Evolutionary conservation across 2,113 vertebrate genomes (phyloP).

Genomic region (Conger conger): DNA sequence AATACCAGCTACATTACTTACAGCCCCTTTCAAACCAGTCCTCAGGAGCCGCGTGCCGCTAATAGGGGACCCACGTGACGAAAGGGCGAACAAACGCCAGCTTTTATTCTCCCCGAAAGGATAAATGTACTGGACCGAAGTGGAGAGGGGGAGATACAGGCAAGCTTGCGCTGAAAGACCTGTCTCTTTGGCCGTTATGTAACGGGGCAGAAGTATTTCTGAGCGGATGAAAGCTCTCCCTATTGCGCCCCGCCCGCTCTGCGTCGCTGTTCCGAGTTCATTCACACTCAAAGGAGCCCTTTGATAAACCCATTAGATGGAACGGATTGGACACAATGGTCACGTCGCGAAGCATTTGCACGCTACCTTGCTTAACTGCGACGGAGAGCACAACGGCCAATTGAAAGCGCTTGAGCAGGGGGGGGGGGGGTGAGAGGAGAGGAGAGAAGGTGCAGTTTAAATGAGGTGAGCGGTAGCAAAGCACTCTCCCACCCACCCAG

Average conservation of each 20-base stretch:
- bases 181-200: slow-evolving; percentile 62
- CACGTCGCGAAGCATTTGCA: slow-evolving; percentile 68
- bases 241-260: slow-evolving; percentile 57
- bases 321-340: slow-evolving; percentile 65
- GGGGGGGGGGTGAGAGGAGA: slow-evolving; percentile 39
- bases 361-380: slow-evolving; percentile 59
- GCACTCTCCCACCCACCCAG: background rate
- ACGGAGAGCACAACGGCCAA: slow-evolving; percentile 52
- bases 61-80: slow-evolving; percentile 24
- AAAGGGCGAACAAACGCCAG: slow-evolving; percentile 45
- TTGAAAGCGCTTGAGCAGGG: slow-evolving; percentile 51
- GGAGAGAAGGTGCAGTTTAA: slow-evolving; percentile 36
- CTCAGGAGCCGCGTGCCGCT: slow-evolving; percentile 9
- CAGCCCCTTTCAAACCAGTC: slow-evolving; percentile 22
- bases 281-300: slow-evolving; percentile 62
- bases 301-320: slow-evolving; percentile 70
- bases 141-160: slow-evolving; percentile 49
- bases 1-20: background rate
- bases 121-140: slow-evolving; percentile 17
- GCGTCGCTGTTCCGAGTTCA: slow-evolving; percentile 57
- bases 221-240: slow-evolving; percentile 64
- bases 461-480: slow-evolving; percentile 33
- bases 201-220: slow-evolving; percentile 60
- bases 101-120: slow-evolving; percentile 36
- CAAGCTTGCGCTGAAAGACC: slow-evolving; percentile 50